Conservation (phyloP, 2,113 vertebrate genomes). For the Desmodus rotundus region DNA sequence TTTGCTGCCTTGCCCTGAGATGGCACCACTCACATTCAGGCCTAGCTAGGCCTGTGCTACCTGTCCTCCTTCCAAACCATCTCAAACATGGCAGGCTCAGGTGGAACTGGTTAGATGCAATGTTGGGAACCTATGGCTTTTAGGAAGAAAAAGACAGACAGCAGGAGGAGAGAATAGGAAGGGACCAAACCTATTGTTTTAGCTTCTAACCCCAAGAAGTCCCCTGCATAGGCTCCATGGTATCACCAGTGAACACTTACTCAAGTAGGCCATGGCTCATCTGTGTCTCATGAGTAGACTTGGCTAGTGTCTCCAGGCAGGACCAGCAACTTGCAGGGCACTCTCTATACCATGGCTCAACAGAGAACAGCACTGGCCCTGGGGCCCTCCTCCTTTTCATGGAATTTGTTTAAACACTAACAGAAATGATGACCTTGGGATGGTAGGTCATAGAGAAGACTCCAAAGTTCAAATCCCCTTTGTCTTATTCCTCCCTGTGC, state of each 20-base stretch:
- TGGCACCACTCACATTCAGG: conserved; percentile 29
- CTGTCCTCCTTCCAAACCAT: conserved; percentile 14
- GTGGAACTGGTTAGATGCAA: conserved; percentile 39
- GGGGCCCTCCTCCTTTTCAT: neutral
- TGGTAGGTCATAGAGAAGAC: neutral
- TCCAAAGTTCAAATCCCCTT: neutral
- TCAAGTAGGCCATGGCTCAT: neutral
- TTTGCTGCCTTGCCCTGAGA: neutral
- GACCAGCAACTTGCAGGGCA: neutral
- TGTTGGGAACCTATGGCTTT: conserved; percentile 24
- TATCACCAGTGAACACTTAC: neutral
- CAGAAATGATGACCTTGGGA: conserved; percentile 24
- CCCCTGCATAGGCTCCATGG: neutral
- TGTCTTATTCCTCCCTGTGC: conserved; percentile 15
- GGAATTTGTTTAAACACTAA: conserved; percentile 24
- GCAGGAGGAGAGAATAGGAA: neutral
- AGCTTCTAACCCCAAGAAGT: neutral
- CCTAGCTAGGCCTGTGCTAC: neutral
- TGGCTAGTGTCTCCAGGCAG: neutral
- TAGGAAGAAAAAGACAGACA: conserved; percentile 33
- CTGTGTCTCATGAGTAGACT: neutral
- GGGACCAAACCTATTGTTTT: conserved; percentile 3
- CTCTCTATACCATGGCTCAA: conserved; percentile 13
- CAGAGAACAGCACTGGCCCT: neutral
- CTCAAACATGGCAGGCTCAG: conserved; percentile 40